Evolutionary conservation across 2,797 vertebrate species (phyloP).

Genomic region (Betta splendens): DNA sequence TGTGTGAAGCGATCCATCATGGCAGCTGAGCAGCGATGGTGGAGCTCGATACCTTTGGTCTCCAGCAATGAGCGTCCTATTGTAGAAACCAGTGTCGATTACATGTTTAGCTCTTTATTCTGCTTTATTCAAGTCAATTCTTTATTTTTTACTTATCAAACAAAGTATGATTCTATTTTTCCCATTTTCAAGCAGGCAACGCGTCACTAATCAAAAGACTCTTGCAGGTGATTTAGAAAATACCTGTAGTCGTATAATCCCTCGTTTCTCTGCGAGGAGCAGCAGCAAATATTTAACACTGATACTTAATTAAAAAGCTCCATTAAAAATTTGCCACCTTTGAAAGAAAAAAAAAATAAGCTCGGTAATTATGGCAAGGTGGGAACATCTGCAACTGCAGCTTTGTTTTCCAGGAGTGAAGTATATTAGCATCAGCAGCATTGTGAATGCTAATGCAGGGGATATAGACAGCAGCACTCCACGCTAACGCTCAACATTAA

Average conservation of each 20-base stretch:
- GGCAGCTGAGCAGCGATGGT: neutral
- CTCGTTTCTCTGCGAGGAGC: conserved; percentile 17
- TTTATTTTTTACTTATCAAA: neutral
- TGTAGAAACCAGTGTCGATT: neutral
- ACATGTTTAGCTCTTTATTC: neutral
- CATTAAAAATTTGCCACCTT: conserved; percentile 44
- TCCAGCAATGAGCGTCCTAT: neutral
- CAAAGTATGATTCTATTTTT: neutral
- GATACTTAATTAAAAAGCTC: conserved; percentile 66
- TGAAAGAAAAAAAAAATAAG: conserved; percentile 5
- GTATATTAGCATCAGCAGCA: conserved; percentile 71
- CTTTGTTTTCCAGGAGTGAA: conserved; percentile 64
- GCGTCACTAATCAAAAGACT: neutral
- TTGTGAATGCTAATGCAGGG: conserved; percentile 68
- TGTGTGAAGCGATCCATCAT: neutral
- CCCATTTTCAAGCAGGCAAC: neutral
- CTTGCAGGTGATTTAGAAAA: conserved; percentile 25
- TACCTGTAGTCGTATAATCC: conserved; percentile 24
- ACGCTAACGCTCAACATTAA: conserved; percentile 61
- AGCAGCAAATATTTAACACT: conserved; percentile 32
- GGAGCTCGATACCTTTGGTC: neutral
- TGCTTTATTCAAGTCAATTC: neutral
- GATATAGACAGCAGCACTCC: conserved; percentile 59
- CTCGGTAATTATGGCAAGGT: conserved; percentile 55
- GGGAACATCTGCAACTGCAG: conserved; percentile 53